A percentile compares a stretch with the other conserved stretches of the same genome.
These are phyloP conservation scores for Pogoniulus pusillus DNA, from an alignment of 2,797 vertebrate species.

Conservation along the genomic window DNA sequence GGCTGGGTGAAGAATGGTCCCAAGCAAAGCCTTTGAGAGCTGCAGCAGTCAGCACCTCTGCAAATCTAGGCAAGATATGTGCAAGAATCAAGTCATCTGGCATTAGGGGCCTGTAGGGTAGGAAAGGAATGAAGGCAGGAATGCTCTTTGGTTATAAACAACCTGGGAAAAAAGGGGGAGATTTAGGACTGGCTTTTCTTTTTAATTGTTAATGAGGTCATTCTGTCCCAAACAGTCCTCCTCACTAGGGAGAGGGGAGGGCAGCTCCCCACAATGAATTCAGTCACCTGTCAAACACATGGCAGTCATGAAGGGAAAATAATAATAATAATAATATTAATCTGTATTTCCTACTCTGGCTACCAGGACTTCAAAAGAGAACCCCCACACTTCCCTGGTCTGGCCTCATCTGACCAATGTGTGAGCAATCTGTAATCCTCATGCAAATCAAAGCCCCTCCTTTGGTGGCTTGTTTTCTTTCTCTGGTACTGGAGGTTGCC, in stretches of 20 bases:
- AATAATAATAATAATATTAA: constrained; percentile 67
- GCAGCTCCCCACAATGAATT: constrained; percentile 51
- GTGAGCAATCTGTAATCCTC: constrained; percentile 67
- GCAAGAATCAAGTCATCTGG: constrained; percentile 33
- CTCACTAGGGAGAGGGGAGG: constrained; percentile 7
- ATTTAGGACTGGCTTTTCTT: constrained; percentile 27
- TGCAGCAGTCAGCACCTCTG: background rate
- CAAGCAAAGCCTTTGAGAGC: background rate
- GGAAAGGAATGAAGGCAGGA: constrained; percentile 36
- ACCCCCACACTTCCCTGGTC: constrained; percentile 15
- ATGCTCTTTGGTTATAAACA: constrained; percentile 46
- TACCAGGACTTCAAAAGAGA: constrained; percentile 76
- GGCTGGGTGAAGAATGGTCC: background rate
- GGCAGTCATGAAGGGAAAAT: constrained; percentile 71
- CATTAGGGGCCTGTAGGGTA: background rate
- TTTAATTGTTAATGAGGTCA: constrained; percentile 52
- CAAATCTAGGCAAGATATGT: background rate
- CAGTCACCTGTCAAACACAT: constrained; percentile 66
- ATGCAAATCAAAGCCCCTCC: constrained; percentile 48
- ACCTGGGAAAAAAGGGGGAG: background rate
- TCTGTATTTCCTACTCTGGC: constrained; percentile 70
- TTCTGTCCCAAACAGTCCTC: constrained; percentile 27
- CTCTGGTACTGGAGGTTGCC: background rate
- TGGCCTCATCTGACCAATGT: constrained; percentile 76
- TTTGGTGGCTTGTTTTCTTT: constrained; percentile 47